phyloP scores from a whole-genome alignment of 2,113 vertebrate species.

The Pimephales promelas region DNA sequence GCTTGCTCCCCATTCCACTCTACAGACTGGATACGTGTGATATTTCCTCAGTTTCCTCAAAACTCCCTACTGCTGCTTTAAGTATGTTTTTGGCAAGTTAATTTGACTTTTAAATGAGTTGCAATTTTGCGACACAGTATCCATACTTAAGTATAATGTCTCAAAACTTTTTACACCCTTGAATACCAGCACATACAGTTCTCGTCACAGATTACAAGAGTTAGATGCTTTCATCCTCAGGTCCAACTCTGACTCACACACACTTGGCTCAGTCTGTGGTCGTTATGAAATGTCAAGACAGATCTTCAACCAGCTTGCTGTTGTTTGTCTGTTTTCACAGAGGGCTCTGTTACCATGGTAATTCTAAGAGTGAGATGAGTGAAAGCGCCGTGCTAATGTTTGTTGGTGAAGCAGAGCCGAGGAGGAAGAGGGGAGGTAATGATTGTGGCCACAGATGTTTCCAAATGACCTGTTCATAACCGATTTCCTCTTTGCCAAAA shows the following conservation, averaged over 20 bases:
- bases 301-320: conserved; percentile 63
- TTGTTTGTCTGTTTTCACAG: conserved; percentile 63
- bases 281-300: conserved; percentile 73
- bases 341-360: conserved; percentile 76
- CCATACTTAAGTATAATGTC: not conserved
- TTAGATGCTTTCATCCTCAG: conserved; percentile 65
- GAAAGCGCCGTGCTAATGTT: conserved; percentile 54
- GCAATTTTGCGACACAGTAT: not conserved
- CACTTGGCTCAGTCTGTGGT: conserved; percentile 54
- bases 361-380: conserved; percentile 64
- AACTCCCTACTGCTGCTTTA: too few species aligned
- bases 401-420: conserved; percentile 28
- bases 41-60: too few species aligned
- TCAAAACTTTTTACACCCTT: not conserved
- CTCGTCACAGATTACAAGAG: conserved; percentile 66
- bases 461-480: conserved; percentile 42
- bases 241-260: conserved; percentile 63
- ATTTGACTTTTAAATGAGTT: not conserved
- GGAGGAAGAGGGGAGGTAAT: conserved; percentile 41
- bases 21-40: too few species aligned
- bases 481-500: conserved; percentile 23
- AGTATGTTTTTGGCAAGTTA: not conserved
- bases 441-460: conserved; percentile 57
- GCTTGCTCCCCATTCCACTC: too few species aligned
- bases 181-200: conserved; percentile 62